Base-by-base conservation (phyloP, 2,888 invertebrate species). In the Petrolisthes cinctipes region DNA sequence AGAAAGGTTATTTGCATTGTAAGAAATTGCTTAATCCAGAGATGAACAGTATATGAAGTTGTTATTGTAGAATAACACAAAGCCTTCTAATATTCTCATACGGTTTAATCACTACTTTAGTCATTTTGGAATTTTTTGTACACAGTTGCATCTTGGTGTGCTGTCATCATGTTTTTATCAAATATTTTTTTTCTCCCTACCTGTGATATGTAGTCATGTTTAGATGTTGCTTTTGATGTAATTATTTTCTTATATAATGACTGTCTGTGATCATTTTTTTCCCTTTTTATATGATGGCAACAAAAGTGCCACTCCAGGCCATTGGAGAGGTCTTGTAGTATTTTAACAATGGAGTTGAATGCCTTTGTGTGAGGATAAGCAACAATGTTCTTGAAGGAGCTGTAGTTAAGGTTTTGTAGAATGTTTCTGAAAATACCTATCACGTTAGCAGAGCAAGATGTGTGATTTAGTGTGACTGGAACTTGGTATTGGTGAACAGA, bases 181-280 rank as follows among this genome's bases (percentile, higher is more conserved):
- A 14, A 17, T 71, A n/a, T 71, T 71, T 4, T 37, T 6, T 87
- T 80, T 76, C 83, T 80, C 83, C 83, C 80, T 86, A 83, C 86
- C 86, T 87, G 87, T 87, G 87, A 87, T 87, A 87, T 75, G 61
- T 87, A 87, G 87, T 80, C 61, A 73, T 73, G 53, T 54, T 83
- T 81, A 81, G 79, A 51, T 86, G 80, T 87, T 83, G 87, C 87
- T 87, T 87, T 87, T 23, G 20, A 78, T 87, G 87, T 87, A 51
- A 78, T 78, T 78, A 78, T 54, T 71, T 71, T 71, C 71, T 20
- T 71, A 71, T 71, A 71, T 71, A 71, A 71, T 71, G 71, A 71
- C 71, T 71, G 71, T 71, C 71, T 71, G 71, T 71, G 71, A 71
- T 71, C 71, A 71, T 71, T n/a, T 71, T 71, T 71, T 71, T 20